A percentile compares a stretch with the other conserved stretches of the same genome.
These are phyloP conservation scores for Pteronotus mesoamericanus DNA, from an alignment of 2,797 vertebrate genomes.

Conservation along the genomic window DNA sequence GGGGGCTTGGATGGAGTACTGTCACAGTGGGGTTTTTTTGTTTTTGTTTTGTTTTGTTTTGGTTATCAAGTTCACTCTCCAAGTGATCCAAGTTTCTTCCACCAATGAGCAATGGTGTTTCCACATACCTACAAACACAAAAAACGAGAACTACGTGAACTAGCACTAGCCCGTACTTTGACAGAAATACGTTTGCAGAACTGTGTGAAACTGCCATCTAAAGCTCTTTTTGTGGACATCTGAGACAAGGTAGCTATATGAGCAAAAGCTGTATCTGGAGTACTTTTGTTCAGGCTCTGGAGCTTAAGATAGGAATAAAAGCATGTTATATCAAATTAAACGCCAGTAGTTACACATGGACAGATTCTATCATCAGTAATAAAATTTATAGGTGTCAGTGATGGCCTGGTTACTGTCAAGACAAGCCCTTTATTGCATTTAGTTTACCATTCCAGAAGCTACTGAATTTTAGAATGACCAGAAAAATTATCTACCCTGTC, in stretches of 20 bases:
- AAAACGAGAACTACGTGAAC: not conserved
- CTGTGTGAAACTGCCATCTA: not conserved
- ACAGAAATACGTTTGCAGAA: slow-evolving; percentile 30
- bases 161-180: not conserved
- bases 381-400: not conserved
- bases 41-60: not conserved
- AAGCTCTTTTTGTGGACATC: not conserved
- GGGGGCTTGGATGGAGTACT: no score
- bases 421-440: not conserved
- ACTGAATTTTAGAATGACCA: not conserved
- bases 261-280: not conserved
- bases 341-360: not conserved
- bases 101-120: not conserved
- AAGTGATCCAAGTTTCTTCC: not conserved
- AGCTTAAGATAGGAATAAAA: slow-evolving; percentile 8
- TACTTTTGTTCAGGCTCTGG: not conserved
- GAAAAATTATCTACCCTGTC: not conserved
- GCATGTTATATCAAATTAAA: slow-evolving; percentile 11
- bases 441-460: not conserved
- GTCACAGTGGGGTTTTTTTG: not conserved
- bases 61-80: not conserved
- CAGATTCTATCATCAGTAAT: not conserved
- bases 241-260: not conserved
- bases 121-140: not conserved
- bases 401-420: not conserved